phyloP scores from a whole-genome alignment of 2,113 vertebrate genomes.

The Cinclus mexicanus region DNA sequence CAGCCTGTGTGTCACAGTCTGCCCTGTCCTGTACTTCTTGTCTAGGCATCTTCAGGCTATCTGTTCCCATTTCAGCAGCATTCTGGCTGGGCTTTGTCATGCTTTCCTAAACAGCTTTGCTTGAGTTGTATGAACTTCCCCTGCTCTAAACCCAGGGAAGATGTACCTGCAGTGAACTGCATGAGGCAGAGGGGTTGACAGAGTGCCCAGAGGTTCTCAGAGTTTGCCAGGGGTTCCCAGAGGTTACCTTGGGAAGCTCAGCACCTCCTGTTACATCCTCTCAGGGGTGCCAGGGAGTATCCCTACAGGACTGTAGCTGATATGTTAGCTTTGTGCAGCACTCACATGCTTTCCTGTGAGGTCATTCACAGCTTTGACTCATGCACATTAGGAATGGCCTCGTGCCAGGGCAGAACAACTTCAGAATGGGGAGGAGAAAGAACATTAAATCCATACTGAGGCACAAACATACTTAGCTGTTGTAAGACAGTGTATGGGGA shows the following conservation, averaged over 20 bases:
- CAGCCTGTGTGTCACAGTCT: not conserved
- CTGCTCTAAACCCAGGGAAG: not conserved
- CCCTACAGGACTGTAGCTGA: not conserved
- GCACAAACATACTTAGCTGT: not conserved
- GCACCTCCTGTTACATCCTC: not conserved
- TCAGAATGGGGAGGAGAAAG: not conserved
- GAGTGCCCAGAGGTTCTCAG: not conserved
- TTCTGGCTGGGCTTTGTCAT: not conserved
- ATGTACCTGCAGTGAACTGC: not conserved
- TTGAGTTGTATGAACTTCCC: not conserved
- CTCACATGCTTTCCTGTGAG: not conserved
- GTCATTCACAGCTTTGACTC: not conserved
- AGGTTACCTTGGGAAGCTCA: not conserved
- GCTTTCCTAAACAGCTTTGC: not conserved
- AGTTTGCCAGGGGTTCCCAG: not conserved
- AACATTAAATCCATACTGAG: not conserved
- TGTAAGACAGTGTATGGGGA: rapidly evolving
- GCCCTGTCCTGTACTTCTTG: not conserved
- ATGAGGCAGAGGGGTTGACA: not conserved
- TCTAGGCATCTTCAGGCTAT: not conserved
- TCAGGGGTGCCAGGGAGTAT: not conserved
- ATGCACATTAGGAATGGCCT: not conserved
- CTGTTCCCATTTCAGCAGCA: not conserved
- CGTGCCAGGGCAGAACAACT: not conserved
- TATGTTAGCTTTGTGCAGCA: not conserved